Conservation (phyloP, 1,140 invertebrate genomes). For the Calliopsis andreniformis region DNA sequence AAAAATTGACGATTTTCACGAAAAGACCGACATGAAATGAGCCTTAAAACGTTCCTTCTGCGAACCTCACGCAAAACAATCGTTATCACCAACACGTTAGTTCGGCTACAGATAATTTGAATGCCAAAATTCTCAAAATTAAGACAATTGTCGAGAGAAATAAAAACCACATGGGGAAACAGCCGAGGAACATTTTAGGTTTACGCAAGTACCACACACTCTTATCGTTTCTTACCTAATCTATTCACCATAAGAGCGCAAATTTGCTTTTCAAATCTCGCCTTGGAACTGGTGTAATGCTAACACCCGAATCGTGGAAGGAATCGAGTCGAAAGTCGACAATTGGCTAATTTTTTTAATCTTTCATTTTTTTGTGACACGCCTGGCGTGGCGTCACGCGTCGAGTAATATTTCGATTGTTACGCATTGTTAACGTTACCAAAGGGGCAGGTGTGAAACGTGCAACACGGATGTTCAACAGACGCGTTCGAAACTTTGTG, state of each 20-base stretch:
- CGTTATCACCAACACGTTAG: no score
- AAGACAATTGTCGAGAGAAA: no score
- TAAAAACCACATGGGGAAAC: background rate
- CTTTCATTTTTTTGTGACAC: no score
- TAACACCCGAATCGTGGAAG: no score
- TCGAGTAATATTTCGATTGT: background rate
- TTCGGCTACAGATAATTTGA: no score
- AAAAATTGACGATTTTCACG: no score
- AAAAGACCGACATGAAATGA: no score
- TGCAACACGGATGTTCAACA: slow-evolving; percentile 21
- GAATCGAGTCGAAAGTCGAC: background rate
- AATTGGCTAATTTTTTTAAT: no score
- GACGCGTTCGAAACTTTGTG: slow-evolving; percentile 65
- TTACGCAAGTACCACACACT: background rate
- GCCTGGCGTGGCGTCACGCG: no score
- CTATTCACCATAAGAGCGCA: background rate
- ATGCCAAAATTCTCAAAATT: no score
- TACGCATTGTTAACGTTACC: background rate
- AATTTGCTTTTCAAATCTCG: background rate
- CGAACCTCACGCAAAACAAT: no score
- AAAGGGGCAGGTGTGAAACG: background rate
- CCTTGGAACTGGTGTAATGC: background rate
- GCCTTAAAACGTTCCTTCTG: no score
- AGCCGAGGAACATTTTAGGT: background rate
- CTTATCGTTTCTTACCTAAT: background rate